A percentile compares a stretch with the other conserved stretches of the same genome.
Evolutionary conservation across 2,113 vertebrate genomes (phyloP).

Genomic region (Etia nguti): DNA sequence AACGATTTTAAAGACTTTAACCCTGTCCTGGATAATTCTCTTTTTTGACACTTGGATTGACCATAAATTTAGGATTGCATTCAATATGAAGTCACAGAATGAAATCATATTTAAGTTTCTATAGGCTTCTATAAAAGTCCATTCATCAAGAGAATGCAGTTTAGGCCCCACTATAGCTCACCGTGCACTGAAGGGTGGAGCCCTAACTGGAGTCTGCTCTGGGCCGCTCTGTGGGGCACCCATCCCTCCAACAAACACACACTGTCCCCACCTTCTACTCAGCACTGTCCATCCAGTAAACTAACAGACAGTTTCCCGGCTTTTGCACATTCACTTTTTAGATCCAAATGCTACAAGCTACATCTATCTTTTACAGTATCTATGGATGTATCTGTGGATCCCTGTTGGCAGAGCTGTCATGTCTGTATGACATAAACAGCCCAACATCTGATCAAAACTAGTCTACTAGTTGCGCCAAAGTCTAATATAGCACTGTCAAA

Average conservation of each 20-base stretch:
- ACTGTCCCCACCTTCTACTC: neutral
- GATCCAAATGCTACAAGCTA: neutral
- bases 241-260: neutral
- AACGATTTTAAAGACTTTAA: neutral
- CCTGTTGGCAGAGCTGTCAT: neutral
- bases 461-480: neutral
- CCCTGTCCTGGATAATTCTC: neutral
- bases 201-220: neutral
- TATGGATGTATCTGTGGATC: neutral
- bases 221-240: neutral
- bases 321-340: neutral
- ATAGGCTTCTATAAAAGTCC: neutral
- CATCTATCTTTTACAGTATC: accelerated
- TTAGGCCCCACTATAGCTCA: accelerated
- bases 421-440: neutral
- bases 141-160: neutral
- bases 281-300: neutral
- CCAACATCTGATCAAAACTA: neutral
- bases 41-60: neutral
- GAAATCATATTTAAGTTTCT: too few relatives aligned
- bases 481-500: accelerated
- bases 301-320: neutral
- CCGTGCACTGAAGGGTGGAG: neutral
- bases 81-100: neutral
- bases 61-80: neutral